Base-by-base conservation (phyloP, 92 coral and sea anemone species). In the Epizoanthus ramosus region DNA sequence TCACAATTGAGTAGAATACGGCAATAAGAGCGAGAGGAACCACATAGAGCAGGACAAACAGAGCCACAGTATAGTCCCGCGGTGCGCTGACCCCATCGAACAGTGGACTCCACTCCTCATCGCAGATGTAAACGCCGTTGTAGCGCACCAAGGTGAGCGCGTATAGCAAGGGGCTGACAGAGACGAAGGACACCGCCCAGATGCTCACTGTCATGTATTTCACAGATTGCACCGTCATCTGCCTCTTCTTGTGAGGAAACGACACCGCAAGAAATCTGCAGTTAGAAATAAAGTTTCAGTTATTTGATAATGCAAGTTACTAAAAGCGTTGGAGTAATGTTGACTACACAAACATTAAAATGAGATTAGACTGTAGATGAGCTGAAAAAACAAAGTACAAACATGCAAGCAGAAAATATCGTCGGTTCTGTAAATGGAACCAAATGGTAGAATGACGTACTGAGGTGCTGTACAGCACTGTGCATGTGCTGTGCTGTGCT, bases 61-160 rank as follows among this genome's bases (percentile, higher is more conserved):
- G 71, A 1, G 31, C 58, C 41, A 77, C 71, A 14, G 82, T 77
- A 57, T 77, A 77, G 18, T 77, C 82, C 71, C 61, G 63, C 8
- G 82, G 70, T 3, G 82, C 82, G 82, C 25, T 39, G 17, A 43
- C 22, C 7, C 64, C 82, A 57, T 77, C 59, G 43, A 77, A 77
- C 18, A 77, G 52, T 4, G 82, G 82, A 8, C 70, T 60, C 82
- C 82, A 77, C 82, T 63, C 47, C 71, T 77, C 82, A 21, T 77
- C 82, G 52, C 82, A 77, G 56, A 77, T 6, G 25, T 43, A 61
- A 6, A 22, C 82, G 18, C 41, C 82, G 28, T 77, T 43, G 59
- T 39, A 14, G 28, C 22, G 25, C 6, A 77, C 25, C 8, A 77
- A 57, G 57, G 43, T 39, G 14, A 77, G 71, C 3, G 82, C 66